Conservation (phyloP, 2,797 vertebrate genomes). For the Trachurus trachurus region DNA sequence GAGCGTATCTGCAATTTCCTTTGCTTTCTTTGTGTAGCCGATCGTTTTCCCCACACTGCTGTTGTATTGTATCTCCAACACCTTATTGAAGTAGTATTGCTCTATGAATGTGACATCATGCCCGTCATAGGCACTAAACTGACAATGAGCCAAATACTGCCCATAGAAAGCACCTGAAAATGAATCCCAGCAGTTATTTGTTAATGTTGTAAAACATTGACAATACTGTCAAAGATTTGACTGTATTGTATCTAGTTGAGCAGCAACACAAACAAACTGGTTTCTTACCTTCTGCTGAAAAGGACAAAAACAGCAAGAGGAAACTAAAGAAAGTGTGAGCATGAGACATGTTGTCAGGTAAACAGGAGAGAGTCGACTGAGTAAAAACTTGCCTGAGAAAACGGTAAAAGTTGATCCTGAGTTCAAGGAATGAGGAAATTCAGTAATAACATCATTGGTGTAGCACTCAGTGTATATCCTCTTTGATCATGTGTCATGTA, state of each 20-base stretch:
- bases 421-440: too few species aligned
- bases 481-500: too few species aligned
- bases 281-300: conserved; percentile 12
- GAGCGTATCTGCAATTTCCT: accelerated
- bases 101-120: conserved; percentile 15
- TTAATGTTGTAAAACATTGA: neutral
- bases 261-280: neutral
- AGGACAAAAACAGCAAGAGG: neutral
- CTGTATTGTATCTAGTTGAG: too few species aligned
- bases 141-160: neutral
- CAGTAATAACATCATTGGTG: too few species aligned
- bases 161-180: conserved; percentile 18
- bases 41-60: conserved; percentile 18
- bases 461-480: too few species aligned
- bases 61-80: accelerated
- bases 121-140: neutral
- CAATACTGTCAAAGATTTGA: too few species aligned
- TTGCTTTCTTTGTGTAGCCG: neutral
- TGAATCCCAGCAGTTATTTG: neutral
- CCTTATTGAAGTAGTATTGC: neutral
- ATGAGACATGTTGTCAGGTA: conserved; percentile 15
- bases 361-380: neutral
- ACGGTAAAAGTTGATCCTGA: too few species aligned
- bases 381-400: too few species aligned
- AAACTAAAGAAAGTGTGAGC: neutral